These are phyloP conservation scores for Epsilonema sp. DNA, from an alignment of 2,888 invertebrate genomes.

Conservation along the genomic window DNA sequence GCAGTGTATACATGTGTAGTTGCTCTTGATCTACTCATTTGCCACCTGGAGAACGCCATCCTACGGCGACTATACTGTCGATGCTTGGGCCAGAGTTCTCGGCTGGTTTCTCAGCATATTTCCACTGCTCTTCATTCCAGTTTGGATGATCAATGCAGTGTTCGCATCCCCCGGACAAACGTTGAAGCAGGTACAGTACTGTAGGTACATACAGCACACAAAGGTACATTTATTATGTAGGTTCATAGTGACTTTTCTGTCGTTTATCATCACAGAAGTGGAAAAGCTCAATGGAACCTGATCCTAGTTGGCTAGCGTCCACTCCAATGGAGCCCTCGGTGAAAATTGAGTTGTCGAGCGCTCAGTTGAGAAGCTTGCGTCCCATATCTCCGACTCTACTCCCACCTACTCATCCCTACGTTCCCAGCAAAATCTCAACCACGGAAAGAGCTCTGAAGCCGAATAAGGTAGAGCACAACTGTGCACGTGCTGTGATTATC, in stretches of 20 bases:
- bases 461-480: neutral
- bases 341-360: too few species aligned
- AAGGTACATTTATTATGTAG: too few species aligned
- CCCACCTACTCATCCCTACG: too few species aligned
- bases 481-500: neutral
- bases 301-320: too few species aligned
- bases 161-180: neutral
- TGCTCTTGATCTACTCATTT: neutral
- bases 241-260: too few species aligned
- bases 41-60: neutral
- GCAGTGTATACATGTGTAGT: neutral
- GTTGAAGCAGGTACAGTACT: neutral
- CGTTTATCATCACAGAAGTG: too few species aligned
- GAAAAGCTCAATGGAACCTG: too few species aligned
- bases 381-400: too few species aligned
- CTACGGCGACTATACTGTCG: neutral
- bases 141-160: neutral
- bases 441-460: neutral
- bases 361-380: too few species aligned
- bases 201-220: too few species aligned
- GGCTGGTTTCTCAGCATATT: neutral
- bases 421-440: too few species aligned
- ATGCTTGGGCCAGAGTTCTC: neutral
- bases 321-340: too few species aligned
- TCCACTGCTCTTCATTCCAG: neutral